Evolutionary conservation across 2,113 vertebrate species (phyloP).

Genomic region (Machaerirhynchus nigripectus): DNA sequence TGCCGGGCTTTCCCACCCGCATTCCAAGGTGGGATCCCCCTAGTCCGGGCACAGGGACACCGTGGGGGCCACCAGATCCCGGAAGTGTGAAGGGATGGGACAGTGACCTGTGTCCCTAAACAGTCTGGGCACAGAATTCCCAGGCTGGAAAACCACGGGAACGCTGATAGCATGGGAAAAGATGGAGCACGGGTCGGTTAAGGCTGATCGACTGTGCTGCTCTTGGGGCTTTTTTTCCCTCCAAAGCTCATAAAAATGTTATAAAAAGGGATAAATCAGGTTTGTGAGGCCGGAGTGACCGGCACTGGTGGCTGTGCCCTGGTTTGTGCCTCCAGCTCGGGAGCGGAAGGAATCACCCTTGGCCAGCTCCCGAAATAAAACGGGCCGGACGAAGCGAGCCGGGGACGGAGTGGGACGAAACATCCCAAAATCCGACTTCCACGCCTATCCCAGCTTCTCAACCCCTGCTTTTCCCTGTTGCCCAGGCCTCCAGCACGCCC

Average conservation of each 20-base stretch:
- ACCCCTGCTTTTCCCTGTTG: rapidly evolving
- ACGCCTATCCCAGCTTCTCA: background rate
- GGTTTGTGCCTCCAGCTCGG: background rate
- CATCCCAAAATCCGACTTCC: rapidly evolving
- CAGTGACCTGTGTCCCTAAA: too few species aligned
- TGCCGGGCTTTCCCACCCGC: background rate
- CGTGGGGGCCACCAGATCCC: rapidly evolving
- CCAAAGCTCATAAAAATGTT: background rate
- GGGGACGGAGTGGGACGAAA: rapidly evolving
- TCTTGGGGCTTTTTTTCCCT: rapidly evolving
- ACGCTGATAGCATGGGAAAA: rapidly evolving
- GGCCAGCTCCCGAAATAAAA: background rate
- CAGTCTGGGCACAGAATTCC: background rate
- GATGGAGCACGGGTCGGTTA: rapidly evolving
- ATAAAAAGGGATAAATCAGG: background rate
- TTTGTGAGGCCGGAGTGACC: background rate
- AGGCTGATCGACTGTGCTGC: rapidly evolving
- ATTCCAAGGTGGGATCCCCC: background rate
- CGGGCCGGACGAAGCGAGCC: rapidly evolving
- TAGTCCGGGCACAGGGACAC: rapidly evolving
- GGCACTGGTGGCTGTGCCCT: rapidly evolving
- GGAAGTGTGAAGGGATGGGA: rapidly evolving
- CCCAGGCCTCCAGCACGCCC: constrained; percentile 80
- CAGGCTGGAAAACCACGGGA: background rate
- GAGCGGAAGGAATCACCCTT: rapidly evolving